A percentile compares a stretch with the other conserved stretches of the same genome.
These are phyloP conservation scores for Garra rufa DNA, from an alignment of 2,113 vertebrate genomes.

Conservation along the genomic window DNA sequence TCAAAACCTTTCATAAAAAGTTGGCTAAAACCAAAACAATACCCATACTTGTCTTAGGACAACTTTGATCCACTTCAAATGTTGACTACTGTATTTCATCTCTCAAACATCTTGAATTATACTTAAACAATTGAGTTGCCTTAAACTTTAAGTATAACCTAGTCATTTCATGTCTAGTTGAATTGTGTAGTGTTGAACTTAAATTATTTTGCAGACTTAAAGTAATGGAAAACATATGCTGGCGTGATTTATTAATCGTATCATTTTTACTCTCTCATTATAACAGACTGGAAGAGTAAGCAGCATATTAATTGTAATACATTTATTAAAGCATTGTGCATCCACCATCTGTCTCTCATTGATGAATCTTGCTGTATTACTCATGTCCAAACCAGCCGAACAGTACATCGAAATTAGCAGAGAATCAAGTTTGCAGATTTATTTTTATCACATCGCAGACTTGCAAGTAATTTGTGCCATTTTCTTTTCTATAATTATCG, in stretches of 20 bases:
- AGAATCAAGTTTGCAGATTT: neutral
- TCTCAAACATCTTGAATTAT: too few species aligned
- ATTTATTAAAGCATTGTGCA: neutral
- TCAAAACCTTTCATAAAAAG: too few species aligned
- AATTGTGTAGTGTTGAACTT: too few species aligned
- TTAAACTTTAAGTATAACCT: too few species aligned
- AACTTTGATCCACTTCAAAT: too few species aligned
- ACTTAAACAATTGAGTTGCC: too few species aligned
- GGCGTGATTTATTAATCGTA: neutral
- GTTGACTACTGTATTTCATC: too few species aligned
- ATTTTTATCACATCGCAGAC: slow-evolving; percentile 44
- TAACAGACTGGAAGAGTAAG: neutral
- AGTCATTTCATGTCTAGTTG: too few species aligned
- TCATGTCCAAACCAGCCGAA: neutral
- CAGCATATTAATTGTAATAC: neutral
- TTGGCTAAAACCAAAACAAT: too few species aligned
- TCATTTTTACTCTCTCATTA: neutral
- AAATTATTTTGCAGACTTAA: neutral
- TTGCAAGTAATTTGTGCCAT: neutral
- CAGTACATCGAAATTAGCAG: neutral
- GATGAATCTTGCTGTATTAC: neutral
- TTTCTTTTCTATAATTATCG: neutral
- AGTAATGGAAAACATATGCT: neutral
- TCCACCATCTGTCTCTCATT: slow-evolving; percentile 22
- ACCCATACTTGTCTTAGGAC: too few species aligned